phyloP scores from a whole-genome alignment of 2,113 vertebrate genomes.

The Phylloscopus trochiloides region DNA sequence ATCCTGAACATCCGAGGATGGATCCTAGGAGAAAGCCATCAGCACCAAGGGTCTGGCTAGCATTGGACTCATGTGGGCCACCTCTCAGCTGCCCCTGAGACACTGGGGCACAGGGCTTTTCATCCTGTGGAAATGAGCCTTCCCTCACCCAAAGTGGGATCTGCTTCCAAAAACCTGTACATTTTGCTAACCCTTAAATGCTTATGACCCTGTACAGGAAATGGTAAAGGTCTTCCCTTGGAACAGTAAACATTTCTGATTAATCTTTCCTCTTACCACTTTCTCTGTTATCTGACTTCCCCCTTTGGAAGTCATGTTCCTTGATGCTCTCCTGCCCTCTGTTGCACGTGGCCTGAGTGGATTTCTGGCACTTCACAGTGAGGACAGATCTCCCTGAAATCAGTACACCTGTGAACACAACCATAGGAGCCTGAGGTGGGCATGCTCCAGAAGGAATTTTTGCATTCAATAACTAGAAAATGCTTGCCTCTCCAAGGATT shows the following conservation, averaged over 20 bases:
- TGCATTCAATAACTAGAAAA: background rate
- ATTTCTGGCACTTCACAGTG: background rate
- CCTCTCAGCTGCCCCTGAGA: background rate
- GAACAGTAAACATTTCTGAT: background rate
- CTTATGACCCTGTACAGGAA: background rate
- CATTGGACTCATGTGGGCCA: background rate
- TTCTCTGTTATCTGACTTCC: background rate
- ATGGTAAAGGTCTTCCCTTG: background rate
- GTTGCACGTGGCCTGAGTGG: background rate
- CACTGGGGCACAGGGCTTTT: background rate
- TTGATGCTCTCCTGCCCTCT: background rate
- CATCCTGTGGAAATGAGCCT: background rate
- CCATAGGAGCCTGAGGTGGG: background rate
- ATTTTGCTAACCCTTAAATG: background rate
- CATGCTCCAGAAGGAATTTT: background rate
- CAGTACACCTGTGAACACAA: background rate
- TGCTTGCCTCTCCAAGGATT: background rate
- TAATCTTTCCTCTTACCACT: background rate
- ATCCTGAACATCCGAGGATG: background rate
- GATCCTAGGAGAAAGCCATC: background rate
- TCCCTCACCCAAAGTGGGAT: background rate
- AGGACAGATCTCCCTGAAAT: background rate
- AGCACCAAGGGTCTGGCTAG: background rate
- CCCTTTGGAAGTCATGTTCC: background rate
- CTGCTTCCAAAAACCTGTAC: background rate